These are phyloP conservation scores for Blastomussa wellsi DNA, from an alignment of 92 coral and sea anemone genomes.

Conservation along the genomic window DNA sequence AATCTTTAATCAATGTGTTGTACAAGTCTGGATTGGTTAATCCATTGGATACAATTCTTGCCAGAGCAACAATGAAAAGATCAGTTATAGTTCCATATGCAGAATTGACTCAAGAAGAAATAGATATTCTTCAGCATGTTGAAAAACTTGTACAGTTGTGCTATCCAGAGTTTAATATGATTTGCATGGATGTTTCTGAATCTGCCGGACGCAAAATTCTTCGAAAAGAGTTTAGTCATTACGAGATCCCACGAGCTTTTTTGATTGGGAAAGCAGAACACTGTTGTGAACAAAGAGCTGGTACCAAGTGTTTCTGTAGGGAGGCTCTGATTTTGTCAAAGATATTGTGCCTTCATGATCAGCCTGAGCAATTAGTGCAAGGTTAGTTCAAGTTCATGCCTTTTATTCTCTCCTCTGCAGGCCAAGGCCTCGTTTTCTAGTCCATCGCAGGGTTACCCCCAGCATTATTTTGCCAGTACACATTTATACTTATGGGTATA, in stretches of 20 bases:
- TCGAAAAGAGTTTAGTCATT: conserved; percentile 15
- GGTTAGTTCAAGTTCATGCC: not conserved
- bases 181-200: conserved; percentile 24
- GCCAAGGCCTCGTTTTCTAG: too few relatives aligned
- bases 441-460: too few relatives aligned
- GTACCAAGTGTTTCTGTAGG: conserved; percentile 13
- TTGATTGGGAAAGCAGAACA: conserved; percentile 15
- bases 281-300: not conserved
- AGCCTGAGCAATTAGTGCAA: conserved; percentile 3
- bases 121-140: conserved; percentile 38
- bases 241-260: conserved; percentile 38
- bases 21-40: conserved; percentile 40
- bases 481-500: too few relatives aligned
- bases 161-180: conserved; percentile 37
- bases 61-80: conserved; percentile 6
- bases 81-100: conserved; percentile 43
- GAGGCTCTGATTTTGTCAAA: conserved; percentile 20
- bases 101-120: conserved; percentile 44
- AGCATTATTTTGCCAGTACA: too few relatives aligned
- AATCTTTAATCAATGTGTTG: conserved; percentile 29
- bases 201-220: not conserved
- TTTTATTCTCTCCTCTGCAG: too few relatives aligned
- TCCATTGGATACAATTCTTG: conserved; percentile 37
- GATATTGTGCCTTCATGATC: conserved; percentile 13
- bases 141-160: conserved; percentile 44